Percentiles rank a stretch among this genome's conserved stretches.
These are phyloP conservation scores for Drosophila parvula DNA, from an alignment of 1,140 invertebrate species.

Conservation along the genomic window DNA sequence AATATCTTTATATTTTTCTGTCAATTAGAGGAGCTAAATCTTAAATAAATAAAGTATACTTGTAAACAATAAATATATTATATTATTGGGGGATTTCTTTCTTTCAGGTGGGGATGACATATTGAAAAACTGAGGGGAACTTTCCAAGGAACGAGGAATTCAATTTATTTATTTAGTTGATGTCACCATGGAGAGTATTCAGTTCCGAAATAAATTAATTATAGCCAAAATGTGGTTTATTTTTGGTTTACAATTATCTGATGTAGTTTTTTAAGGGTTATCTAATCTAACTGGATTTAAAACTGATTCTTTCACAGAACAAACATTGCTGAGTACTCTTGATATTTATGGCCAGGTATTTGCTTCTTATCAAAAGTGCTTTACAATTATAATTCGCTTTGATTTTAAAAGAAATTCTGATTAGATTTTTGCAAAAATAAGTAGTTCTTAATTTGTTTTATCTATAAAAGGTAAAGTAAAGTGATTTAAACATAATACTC, in stretches of 20 bases:
- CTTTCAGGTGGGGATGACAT: neutral
- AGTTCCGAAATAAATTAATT: neutral
- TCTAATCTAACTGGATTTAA: neutral
- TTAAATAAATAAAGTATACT: slow-evolving; percentile 55
- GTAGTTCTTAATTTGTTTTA: neutral
- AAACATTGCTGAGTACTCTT: neutral
- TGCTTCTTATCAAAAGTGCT: neutral
- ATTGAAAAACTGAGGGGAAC: no score
- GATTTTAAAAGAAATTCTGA: neutral
- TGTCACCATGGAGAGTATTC: no score
- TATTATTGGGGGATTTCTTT: neutral
- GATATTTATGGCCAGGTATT: neutral
- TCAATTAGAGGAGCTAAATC: slow-evolving; percentile 67
- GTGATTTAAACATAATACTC: neutral
- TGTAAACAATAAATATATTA: slow-evolving; percentile 19
- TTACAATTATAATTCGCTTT: neutral
- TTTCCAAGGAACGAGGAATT: neutral
- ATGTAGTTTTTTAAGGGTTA: neutral
- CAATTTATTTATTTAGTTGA: neutral
- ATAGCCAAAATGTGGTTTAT: neutral
- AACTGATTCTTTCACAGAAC: neutral
- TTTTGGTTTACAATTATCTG: neutral
- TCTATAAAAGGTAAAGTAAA: neutral
- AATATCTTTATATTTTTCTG: slow-evolving; percentile 68
- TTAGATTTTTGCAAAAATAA: neutral